phyloP scores from a whole-genome alignment of 2,113 vertebrate genomes.

The Sturnus vulgaris region DNA sequence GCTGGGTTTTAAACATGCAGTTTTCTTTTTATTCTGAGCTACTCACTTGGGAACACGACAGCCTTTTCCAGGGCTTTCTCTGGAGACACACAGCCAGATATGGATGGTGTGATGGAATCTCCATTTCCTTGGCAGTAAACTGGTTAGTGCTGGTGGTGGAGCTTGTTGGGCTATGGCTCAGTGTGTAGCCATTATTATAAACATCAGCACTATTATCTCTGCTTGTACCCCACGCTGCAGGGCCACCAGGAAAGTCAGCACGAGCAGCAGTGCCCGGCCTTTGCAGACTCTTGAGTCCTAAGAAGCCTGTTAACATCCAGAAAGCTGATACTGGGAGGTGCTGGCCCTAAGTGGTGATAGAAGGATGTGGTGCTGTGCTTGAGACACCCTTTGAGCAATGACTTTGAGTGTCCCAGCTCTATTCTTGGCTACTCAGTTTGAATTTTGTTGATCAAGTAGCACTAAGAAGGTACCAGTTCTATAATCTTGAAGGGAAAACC shows the following conservation, averaged over 20 bases:
- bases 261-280: rapidly evolving
- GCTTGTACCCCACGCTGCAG: neutral
- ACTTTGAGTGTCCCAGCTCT: neutral
- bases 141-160: neutral
- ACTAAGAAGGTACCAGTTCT: neutral
- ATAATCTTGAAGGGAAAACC: neutral
- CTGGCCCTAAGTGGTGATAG: neutral
- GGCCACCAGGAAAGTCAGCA: neutral
- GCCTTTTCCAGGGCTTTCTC: neutral
- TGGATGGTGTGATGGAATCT: neutral
- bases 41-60: neutral
- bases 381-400: neutral
- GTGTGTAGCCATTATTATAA: neutral
- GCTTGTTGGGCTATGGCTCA: neutral
- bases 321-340: neutral
- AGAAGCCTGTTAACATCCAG: neutral
- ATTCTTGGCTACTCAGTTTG: neutral
- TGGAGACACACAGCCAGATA: neutral
- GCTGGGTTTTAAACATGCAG: neutral
- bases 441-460: neutral
- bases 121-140: neutral
- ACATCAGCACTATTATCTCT: neutral
- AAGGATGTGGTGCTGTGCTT: neutral
- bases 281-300: neutral
- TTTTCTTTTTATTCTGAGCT: neutral